Conservation (phyloP, 2,113 vertebrate species). For the Physeter macrocephalus region DNA sequence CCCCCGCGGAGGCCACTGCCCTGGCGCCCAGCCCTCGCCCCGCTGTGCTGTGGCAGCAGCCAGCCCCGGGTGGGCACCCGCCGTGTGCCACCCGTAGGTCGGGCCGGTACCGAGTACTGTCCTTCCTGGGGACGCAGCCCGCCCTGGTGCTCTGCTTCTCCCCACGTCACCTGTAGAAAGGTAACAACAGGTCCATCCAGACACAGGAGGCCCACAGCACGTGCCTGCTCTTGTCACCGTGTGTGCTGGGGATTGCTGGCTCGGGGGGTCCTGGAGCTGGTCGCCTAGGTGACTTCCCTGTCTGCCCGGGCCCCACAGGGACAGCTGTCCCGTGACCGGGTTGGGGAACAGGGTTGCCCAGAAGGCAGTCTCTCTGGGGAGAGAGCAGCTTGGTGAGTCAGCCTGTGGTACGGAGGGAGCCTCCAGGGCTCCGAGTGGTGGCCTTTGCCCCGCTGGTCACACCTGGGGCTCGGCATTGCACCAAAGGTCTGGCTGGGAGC, state of each 20-base stretch:
- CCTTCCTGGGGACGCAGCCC: background rate
- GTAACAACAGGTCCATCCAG: background rate
- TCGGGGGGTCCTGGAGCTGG: background rate
- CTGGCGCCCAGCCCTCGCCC: background rate
- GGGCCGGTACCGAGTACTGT: rapidly evolving
- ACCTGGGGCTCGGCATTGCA: too few species aligned
- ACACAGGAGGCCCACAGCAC: background rate
- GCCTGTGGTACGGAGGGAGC: background rate
- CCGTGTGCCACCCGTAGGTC: background rate
- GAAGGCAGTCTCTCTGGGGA: background rate
- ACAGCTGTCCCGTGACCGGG: rapidly evolving
- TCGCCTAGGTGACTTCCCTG: background rate
- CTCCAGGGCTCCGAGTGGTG: background rate
- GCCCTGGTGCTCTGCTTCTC: too few species aligned
- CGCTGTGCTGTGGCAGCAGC: background rate
- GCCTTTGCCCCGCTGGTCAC: background rate
- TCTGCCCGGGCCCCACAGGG: background rate
- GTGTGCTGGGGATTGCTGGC: background rate
- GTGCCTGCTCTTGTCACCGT: rapidly evolving
- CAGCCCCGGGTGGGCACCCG: background rate
- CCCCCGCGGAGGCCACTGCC: rapidly evolving
- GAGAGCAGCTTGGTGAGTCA: background rate
- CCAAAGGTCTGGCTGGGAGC: background rate
- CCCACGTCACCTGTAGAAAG: rapidly evolving
- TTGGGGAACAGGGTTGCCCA: background rate